These are phyloP conservation scores for Dinoponera quadriceps DNA, from an alignment of 1,140 invertebrate species.

Conservation along the genomic window DNA sequence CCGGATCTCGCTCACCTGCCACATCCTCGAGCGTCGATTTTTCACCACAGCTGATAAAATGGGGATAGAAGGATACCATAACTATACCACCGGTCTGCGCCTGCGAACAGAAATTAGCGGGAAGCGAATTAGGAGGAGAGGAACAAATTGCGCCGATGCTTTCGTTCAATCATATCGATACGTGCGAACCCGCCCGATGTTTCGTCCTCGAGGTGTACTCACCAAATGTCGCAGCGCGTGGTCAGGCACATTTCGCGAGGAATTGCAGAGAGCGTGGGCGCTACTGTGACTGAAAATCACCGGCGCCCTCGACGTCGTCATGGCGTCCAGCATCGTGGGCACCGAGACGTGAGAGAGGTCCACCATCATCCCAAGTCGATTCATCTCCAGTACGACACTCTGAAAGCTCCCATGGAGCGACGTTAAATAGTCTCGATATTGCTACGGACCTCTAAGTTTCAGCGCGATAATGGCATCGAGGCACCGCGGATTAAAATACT, in stretches of 20 bases:
- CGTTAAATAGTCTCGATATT: constrained; percentile 28
- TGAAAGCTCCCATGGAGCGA: constrained; percentile 77
- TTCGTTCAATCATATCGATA: not conserved
- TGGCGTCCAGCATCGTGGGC: constrained; percentile 92
- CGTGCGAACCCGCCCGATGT: not conserved
- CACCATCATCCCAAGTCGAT: constrained; percentile 95
- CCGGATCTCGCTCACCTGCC: constrained; percentile 85
- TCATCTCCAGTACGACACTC: constrained; percentile 93
- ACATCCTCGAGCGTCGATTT: constrained; percentile 92
- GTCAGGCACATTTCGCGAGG: constrained; percentile 94
- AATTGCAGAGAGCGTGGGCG: constrained; percentile 93
- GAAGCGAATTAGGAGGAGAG: too few relatives aligned
- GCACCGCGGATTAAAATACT: constrained; percentile 11
- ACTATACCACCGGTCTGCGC: constrained; percentile 93
- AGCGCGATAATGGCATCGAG: constrained; percentile 37
- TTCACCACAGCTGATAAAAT: constrained; percentile 93
- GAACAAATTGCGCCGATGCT: not conserved
- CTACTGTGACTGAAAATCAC: constrained; percentile 96
- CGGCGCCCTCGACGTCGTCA: constrained; percentile 91
- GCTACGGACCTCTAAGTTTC: not conserved
- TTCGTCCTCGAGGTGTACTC: constrained; percentile 81
- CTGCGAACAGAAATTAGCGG: constrained; percentile 85
- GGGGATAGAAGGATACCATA: constrained; percentile 95
- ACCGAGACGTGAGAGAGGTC: constrained; percentile 95
- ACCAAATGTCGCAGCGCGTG: constrained; percentile 92